Evolutionary conservation across 2,888 invertebrate genomes (phyloP).

Genomic region (Plebejus anna): DNA sequence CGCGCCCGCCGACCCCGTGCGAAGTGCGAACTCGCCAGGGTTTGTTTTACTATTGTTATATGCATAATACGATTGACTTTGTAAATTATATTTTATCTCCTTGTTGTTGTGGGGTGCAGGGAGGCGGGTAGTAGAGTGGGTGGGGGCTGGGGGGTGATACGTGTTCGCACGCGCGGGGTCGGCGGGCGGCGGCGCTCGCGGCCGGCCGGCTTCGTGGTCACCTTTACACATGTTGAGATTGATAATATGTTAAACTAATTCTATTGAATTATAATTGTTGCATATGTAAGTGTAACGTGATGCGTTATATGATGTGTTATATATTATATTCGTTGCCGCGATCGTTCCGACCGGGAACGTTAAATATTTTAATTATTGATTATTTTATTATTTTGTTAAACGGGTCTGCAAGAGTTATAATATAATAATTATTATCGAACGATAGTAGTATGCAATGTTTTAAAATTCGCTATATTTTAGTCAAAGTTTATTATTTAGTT

Average conservation of each 20-base stretch:
- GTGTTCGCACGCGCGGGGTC: not conserved
- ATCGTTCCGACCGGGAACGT: slow-evolving; percentile 61
- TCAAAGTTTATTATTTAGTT: slow-evolving; percentile 71
- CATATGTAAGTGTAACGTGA: slow-evolving; percentile 54
- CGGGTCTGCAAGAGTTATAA: slow-evolving; percentile 71
- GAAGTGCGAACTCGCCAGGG: slow-evolving; percentile 7
- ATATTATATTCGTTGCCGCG: slow-evolving; percentile 58
- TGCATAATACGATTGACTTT: slow-evolving; percentile 26
- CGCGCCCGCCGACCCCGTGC: slow-evolving; percentile 40
- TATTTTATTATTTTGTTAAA: slow-evolving; percentile 66
- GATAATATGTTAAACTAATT: slow-evolving; percentile 77
- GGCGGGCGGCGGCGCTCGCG: slow-evolving; percentile 38
- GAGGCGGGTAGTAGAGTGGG: not conserved
- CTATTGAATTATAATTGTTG: slow-evolving; percentile 79
- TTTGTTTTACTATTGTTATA: slow-evolving; percentile 26
- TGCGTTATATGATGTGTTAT: slow-evolving; percentile 50
- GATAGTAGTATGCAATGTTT: slow-evolving; percentile 65
- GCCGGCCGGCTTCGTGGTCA: slow-evolving; percentile 53
- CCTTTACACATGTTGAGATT: slow-evolving; percentile 79
- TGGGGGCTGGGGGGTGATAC: not conserved
- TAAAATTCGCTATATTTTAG: slow-evolving; percentile 75
- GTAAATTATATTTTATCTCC: slow-evolving; percentile 2
- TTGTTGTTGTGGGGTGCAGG: slow-evolving; percentile 10
- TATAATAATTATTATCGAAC: slow-evolving; percentile 44
- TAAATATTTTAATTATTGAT: slow-evolving; percentile 61